Conservation (phyloP, 2,797 vertebrate species). For the Anisognathus igniventris region DNA sequence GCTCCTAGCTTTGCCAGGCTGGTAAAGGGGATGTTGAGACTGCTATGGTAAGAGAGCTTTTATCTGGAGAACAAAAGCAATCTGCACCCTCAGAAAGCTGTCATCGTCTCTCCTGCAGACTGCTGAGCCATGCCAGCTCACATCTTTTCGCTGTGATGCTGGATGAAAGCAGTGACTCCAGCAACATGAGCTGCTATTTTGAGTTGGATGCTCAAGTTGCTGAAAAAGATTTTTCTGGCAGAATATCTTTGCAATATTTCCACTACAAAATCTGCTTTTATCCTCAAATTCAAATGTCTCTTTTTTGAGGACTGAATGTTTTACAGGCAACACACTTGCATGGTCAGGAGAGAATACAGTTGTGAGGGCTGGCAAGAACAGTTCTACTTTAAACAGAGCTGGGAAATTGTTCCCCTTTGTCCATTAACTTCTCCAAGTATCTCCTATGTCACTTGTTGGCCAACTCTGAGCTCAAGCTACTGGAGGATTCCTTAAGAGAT, state of each 20-base stretch:
- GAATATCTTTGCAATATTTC: constrained; percentile 57
- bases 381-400: not conserved
- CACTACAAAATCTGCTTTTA: constrained; percentile 39
- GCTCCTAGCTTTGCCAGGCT: constrained; percentile 10
- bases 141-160: constrained; percentile 7
- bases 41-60: constrained; percentile 40
- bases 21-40: constrained; percentile 45
- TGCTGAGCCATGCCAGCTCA: constrained; percentile 43
- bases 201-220: constrained; percentile 16
- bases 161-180: constrained; percentile 36
- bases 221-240: constrained; percentile 51
- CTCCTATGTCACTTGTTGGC: not conserved
- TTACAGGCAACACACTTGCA: not conserved
- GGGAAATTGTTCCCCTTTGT: not conserved
- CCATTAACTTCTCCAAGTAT: not conserved
- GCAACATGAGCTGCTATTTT: constrained; percentile 40
- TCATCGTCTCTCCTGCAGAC: constrained; percentile 22
- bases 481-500: not conserved
- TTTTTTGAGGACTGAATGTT: not conserved
- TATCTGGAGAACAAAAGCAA: constrained; percentile 62
- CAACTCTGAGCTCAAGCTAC: not conserved
- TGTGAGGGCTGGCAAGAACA: not conserved
- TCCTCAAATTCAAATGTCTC: not conserved
- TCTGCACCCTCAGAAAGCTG: constrained; percentile 49
- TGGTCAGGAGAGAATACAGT: constrained; percentile 11